Evolutionary conservation across 2,888 invertebrate species (phyloP), one percentile per base, ranked within the genome.

Genomic region (Clivina fossor): DNA sequence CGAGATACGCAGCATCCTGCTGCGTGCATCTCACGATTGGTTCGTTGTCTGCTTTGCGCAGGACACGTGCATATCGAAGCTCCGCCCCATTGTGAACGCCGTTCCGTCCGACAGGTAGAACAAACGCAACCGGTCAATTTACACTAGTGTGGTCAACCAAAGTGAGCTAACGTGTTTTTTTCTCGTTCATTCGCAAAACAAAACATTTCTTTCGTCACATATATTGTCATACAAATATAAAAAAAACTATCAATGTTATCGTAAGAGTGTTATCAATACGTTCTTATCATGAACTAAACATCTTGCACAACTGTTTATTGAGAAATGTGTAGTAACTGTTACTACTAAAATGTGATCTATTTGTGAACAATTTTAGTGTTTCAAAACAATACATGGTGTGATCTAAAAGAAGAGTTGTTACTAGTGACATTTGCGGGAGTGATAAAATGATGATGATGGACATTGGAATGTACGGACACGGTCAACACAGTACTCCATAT

Each of bases 401-500:
- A n/a, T n/a, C n/a, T n/a, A n/a, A n/a, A n/a, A 26, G 26, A 26
- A 26, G 26, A 7, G 26, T 5, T 26, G 8, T 26, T 26, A 26
- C 7, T 26, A 7, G 26, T 5, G 8, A 26, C 7, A 9, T 26
- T 26, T 5, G 26, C 26, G 8, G 26, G 26, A 26, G 26, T 26
- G 26, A 26, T 66, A 71, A 65, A 68, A 86, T 85, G 85, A 86
- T 86, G 84, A 86, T 83, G 81, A 87, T 87, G 87, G 86, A 87
- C 81, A 80, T 87, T 80, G 84, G 86, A 71, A 86, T 86, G 85
- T 86, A 86, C 79, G 83, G 84, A 70, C 80, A 81, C 74, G 80
- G 81, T 71, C 81, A 82, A 73, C 80, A 78, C 62, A 66, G 66
- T 61, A 65, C 70, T 57, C 62, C 71, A 54, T 72, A 71, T 62